phyloP scores from a whole-genome alignment of 2,888 invertebrate species.

The Hirtodrosophila histrioides region DNA sequence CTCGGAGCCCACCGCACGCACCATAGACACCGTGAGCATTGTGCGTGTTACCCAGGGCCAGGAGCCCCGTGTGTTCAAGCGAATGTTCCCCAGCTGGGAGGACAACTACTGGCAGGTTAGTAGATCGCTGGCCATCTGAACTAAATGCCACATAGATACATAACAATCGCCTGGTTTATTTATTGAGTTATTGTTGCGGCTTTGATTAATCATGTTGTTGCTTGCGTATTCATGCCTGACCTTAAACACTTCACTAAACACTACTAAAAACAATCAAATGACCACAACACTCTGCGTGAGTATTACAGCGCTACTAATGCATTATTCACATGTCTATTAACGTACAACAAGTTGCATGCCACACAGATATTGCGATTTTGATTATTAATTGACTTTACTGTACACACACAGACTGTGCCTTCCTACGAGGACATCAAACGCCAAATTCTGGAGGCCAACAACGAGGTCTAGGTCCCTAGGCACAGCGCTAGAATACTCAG shows the following conservation, averaged over 20 bases:
- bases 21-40: conserved; percentile 88
- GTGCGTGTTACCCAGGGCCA: conserved; percentile 89
- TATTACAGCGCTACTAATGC: conserved; percentile 20
- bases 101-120: conserved; percentile 88
- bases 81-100: conserved; percentile 91
- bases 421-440: conserved; percentile 83
- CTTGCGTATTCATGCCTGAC: conserved; percentile 31
- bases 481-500: conserved; percentile 52
- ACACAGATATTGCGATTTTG: neutral
- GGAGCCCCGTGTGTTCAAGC: conserved; percentile 91
- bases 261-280: conserved; percentile 12
- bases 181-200: conserved; percentile 17
- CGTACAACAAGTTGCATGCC: too few species aligned
- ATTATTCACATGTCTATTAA: conserved; percentile 16
- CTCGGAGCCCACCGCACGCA: conserved; percentile 88
- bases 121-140: conserved; percentile 50
- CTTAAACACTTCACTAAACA: conserved; percentile 26
- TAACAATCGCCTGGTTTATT: conserved; percentile 23
- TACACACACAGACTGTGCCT: conserved; percentile 72
- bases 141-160: conserved; percentile 1
- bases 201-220: conserved; percentile 27
- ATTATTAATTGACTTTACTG: conserved; percentile 2
- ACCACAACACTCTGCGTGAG: conserved; percentile 32
- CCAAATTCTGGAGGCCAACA: conserved; percentile 78
- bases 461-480: conserved; percentile 57